These are phyloP conservation scores for Eudemis profundana DNA, from an alignment of 2,888 invertebrate species.

Conservation along the genomic window DNA sequence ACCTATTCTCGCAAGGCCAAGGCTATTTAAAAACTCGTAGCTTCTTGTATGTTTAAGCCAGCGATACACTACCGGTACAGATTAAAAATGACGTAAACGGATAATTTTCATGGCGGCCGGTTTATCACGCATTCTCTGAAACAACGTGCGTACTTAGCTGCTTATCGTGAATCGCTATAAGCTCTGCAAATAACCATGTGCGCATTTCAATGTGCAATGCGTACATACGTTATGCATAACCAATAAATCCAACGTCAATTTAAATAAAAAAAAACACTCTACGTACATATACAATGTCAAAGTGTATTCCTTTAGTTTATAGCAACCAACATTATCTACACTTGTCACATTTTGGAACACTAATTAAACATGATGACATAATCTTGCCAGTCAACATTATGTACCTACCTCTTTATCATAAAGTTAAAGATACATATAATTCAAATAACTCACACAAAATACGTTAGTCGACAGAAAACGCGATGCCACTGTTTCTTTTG, in stretches of 20 bases:
- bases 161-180: conserved; percentile 29
- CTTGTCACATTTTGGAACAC: conserved; percentile 21
- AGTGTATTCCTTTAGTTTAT: conserved; percentile 13
- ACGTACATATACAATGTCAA: background rate
- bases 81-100: conserved; percentile 47
- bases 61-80: conserved; percentile 43
- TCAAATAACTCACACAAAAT: background rate
- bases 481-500: conserved; percentile 63
- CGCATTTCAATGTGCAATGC: conserved; percentile 16
- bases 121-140: conserved; percentile 35
- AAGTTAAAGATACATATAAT: background rate
- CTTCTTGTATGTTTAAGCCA: conserved; percentile 45
- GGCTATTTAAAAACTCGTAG: conserved; percentile 62
- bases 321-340: conserved; percentile 1
- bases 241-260: background rate
- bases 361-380: conserved; percentile 7
- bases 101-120: conserved; percentile 44
- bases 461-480: conserved; percentile 62
- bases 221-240: background rate
- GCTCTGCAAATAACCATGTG: conserved; percentile 33
- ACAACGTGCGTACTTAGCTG: conserved; percentile 17
- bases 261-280: background rate
- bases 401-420: background rate
- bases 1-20: conserved; percentile 60
- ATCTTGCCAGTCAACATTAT: conserved; percentile 17